Evolutionary conservation across 2,113 vertebrate species (phyloP), one percentile per base, ranked within the genome.

Genomic region (Aythya baeri): DNA sequence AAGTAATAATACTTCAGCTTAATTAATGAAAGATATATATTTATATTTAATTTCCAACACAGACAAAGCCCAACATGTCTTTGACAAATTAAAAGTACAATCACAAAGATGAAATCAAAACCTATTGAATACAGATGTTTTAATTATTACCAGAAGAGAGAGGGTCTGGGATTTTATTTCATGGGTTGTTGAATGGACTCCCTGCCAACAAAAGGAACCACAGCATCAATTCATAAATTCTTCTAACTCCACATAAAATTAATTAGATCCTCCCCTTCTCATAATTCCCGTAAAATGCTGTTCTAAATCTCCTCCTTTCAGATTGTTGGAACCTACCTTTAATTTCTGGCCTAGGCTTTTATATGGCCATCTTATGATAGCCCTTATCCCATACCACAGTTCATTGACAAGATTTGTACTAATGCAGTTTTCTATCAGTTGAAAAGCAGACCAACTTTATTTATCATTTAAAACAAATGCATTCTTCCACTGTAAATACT

Each of bases 221-320:
- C 36, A 68, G 83, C 36, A 63, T 71, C n/a, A 86, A 72, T 88
- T 91, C 61, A 81, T 65, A 88, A 92, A 94, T 95, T 81, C 73
- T 86, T 92, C 73, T 92, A 83, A 21, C 0, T 67, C n/a, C 61
- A 81, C 57, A 50, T 52, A 81, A 86, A 91, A 63, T 44, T 92
- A 92, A 84, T 78, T 90, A 71, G 41, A 54, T 9, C 3, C 4
- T 74, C 29, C 10, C 2, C 83, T 63, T 83, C 29, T 52, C 52
- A 68, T 71, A 79, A 78, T 82, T 81, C 17, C 57, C 6, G 43
- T 6, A 32, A 86, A 72, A 89, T 57, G 43, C 7, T 79, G 32
- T 54, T 91, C n/a, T 17, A 83, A 73, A 54, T 36, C 8, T 86
- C 16, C 11, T 75, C 25, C 70, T 91, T 66, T 71, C 31, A 32